Base-by-base conservation (phyloP, 1,140 invertebrate species). In the Copidosoma floridanum region DNA sequence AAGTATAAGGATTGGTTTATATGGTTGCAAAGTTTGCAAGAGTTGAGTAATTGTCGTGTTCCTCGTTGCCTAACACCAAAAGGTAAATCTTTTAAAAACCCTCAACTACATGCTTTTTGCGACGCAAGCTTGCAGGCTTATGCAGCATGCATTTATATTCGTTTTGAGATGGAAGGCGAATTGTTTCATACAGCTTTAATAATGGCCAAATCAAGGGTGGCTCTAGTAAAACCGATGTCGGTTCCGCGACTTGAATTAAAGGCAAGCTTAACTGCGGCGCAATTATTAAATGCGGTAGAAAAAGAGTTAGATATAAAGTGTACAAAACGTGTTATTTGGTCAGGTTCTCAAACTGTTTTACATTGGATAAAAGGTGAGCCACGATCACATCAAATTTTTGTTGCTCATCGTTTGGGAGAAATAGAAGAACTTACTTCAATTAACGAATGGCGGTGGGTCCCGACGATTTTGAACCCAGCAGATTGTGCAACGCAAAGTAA, bases 191-290 rank as follows among this genome's bases (percentile, higher is more conserved):
- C 35, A 3, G 32, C 57, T 2, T 16, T 48, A n/a, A 3, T 61
- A 21, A 53, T 51, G 14, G 47, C 59, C 6, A 72, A 71, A 46
- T 56, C 67, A 0, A 57, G 71, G 48, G 71, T 77, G 3, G 66
- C 76, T 0, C 71, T 74, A 8, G 10, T 75, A 14, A 71, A 71
- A 47, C 32, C 41, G 7, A 27, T 70, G 12, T 71, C 70, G 2
- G 73, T 77, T 48, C 73, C 76, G 0, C 51, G 71, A n/a, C 44
- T 79, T 4, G 75, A 80, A 63, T 51, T 79, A 1, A 64, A 73
- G 24, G 75, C 70, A 3, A 71, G 73, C 2, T 40, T 73, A 5
- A 51, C 75, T 4, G 69, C 67, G 14, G 23, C 40, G 3, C 1
- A 27, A 14, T 24, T 55, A 5, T 24, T 41, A 1, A 3, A 32